These are phyloP conservation scores for Pterobdella sp. DNA, from an alignment of 2,888 invertebrate species.

Conservation along the genomic window DNA sequence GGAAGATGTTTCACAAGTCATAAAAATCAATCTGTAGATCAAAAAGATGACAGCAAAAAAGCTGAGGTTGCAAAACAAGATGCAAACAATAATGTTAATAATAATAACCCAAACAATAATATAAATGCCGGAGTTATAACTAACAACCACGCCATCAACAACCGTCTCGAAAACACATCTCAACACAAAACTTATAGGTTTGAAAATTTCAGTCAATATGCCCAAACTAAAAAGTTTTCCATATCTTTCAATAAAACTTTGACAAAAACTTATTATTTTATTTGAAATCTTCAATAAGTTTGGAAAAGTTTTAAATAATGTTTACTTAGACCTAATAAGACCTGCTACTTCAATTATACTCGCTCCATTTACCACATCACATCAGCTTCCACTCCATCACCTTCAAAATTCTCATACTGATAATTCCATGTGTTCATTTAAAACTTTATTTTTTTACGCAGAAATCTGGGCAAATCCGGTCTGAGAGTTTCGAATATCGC, in stretches of 20 bases:
- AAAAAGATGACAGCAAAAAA: conserved; percentile 15
- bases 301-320: not conserved
- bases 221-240: not conserved
- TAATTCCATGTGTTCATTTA: too few species aligned
- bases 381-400: not conserved
- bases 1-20: conserved; percentile 11
- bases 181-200: conserved; percentile 7
- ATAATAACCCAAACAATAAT: not conserved
- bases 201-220: not conserved
- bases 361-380: not conserved
- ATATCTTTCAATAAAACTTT: not conserved
- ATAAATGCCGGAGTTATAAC: not conserved
- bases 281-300: not conserved
- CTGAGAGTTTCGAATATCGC: conserved; percentile 87
- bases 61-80: conserved; percentile 10
- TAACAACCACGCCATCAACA: not conserved
- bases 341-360: not conserved
- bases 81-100: conserved; percentile 5
- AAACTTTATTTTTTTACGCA: conserved; percentile 46
- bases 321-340: too few species aligned
- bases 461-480: conserved; percentile 90
- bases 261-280: not conserved
- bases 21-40: not conserved
- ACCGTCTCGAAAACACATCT: not conserved
- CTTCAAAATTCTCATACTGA: not conserved